Conservation (phyloP, 2,113 vertebrate species). For the Todiramphus saurophagus region DNA sequence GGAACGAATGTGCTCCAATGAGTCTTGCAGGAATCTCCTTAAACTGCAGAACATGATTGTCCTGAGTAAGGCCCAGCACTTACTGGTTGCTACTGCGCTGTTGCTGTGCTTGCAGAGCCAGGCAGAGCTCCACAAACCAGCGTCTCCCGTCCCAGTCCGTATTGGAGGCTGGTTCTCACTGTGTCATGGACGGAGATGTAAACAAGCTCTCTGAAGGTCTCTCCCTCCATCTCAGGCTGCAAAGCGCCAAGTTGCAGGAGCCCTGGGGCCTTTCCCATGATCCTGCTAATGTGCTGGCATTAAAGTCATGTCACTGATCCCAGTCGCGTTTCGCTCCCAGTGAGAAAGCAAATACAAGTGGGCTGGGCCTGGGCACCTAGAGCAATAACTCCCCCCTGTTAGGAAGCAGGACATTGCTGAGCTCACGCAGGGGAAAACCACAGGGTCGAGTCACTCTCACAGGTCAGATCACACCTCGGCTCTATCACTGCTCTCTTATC, state of each 20-base stretch:
- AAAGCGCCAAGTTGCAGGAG: neutral
- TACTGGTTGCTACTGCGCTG: neutral
- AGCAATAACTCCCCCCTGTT: neutral
- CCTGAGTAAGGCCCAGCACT: neutral
- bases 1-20: neutral
- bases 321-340: neutral
- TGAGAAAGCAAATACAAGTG: neutral
- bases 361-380: neutral
- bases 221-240: neutral
- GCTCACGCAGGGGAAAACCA: neutral
- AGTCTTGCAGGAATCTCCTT: neutral
- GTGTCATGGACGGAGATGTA: neutral
- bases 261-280: neutral
- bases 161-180: neutral
- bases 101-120: neutral
- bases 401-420: neutral
- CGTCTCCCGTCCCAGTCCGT: neutral
- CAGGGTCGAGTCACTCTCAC: neutral
- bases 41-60: neutral
- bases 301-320: neutral
- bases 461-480: neutral
- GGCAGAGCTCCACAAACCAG: neutral
- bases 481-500: neutral
- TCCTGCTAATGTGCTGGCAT: neutral
- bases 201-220: neutral